These are phyloP conservation scores for Dolichomitus sp. DNA, from an alignment of 2,888 invertebrate species.

Conservation along the genomic window DNA sequence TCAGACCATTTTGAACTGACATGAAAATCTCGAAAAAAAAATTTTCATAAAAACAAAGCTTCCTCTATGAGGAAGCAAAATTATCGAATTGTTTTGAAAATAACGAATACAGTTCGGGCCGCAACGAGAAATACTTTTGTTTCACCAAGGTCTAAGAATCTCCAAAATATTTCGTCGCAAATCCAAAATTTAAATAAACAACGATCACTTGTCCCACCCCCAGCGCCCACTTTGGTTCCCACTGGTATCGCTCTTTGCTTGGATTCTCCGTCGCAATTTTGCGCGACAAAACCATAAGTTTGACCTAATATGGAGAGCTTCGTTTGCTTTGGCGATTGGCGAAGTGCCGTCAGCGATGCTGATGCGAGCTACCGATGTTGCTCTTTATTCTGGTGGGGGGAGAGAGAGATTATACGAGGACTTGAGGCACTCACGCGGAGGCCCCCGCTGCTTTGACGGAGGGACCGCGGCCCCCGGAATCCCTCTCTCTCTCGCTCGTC, in stretches of 20 bases:
- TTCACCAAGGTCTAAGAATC: neutral
- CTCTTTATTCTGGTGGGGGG: constrained; percentile 56
- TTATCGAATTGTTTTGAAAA: no score
- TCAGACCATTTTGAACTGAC: no score
- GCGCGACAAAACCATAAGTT: constrained; percentile 84
- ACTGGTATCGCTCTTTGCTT: constrained; percentile 54
- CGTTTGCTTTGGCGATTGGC: constrained; percentile 60
- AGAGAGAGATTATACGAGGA: constrained; percentile 53
- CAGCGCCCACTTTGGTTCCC: neutral
- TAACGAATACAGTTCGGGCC: no score
- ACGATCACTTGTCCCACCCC: constrained; percentile 25
- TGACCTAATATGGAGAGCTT: constrained; percentile 85
- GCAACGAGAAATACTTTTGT: neutral
- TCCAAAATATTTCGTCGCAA: neutral
- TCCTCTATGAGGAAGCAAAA: no score
- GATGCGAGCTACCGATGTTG: constrained; percentile 45
- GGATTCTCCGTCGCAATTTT: constrained; percentile 68
- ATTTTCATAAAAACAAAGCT: no score
- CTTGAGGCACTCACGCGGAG: constrained; percentile 58
- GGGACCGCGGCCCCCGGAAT: constrained; percentile 70
- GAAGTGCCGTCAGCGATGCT: constrained; percentile 62
- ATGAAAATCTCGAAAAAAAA: no score
- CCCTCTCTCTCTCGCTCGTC: constrained; percentile 58
- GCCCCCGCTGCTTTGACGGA: constrained; percentile 52
- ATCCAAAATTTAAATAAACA: neutral